Base-by-base conservation (phyloP, 92 coral and sea anemone species). In the Porites cylindrica region DNA sequence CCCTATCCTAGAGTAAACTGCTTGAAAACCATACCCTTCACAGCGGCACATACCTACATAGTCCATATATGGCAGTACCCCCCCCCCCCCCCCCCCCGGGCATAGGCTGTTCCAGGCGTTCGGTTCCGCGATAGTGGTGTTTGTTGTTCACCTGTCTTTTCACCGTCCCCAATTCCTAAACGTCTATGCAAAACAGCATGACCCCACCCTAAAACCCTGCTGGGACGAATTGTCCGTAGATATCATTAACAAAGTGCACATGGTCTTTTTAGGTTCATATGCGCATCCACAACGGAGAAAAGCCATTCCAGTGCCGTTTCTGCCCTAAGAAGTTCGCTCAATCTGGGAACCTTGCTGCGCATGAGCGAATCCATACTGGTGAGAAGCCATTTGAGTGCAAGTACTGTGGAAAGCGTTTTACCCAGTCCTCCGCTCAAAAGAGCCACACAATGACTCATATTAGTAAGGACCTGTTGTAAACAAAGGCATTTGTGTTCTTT, bases 391-490 rank as follows among this genome's bases (percentile, higher is more conserved):
- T 29, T 64, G 23, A 43, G 52, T 78, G 83, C 83, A 64, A 64
- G 83, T 65, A 79, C 63, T 79, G 83, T 47, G 83, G 83, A 3
- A 79, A 79, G 50, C 73, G 83, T 19, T 79, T 79, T 20, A 79
- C 83, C 63, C 83, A 79, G 72, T 79, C 83, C 61, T 79, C 83
- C 17, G 72, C 83, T 11, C 83, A 79, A 53, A 79, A 79, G 60
- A 79, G 83, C 53, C 83, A 79, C 60, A 1, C 51, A 62, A 79
- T 79, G 83, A 79, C 62, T 43, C 72, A 79, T 64, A 79, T 79
- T 5, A 79, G 69, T 13, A 19, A 79, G 56, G 70, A 21, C 9
- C 64, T 74, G 13, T 32, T 74, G 2, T 74, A 54, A 53, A 21
- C 9, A 11, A 53, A 53, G 5, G 59, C 59, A 8, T 8, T 53